These are phyloP conservation scores for Corvus moneduloides DNA, from an alignment of 2,113 vertebrate species.

Conservation along the genomic window DNA sequence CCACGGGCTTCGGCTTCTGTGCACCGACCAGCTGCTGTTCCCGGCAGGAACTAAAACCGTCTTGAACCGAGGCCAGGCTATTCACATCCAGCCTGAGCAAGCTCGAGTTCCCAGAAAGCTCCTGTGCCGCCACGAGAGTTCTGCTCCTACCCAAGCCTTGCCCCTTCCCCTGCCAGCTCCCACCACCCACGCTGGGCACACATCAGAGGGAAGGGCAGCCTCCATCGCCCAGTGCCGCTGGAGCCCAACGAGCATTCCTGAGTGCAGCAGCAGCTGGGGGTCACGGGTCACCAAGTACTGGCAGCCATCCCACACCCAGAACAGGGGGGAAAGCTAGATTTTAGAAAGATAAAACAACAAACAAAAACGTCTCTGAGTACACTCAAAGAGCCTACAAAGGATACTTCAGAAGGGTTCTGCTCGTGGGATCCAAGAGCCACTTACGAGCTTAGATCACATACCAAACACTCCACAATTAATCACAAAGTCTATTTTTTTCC, in stretches of 20 bases:
- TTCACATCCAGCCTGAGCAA: not conserved
- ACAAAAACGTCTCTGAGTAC: not conserved
- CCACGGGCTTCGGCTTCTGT: not conserved
- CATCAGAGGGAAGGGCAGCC: not conserved
- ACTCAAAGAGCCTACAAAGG: not conserved
- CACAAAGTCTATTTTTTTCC: not conserved
- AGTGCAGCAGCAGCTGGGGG: not conserved
- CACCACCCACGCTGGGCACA: not conserved
- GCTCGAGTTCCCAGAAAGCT: not conserved
- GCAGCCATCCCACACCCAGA: not conserved
- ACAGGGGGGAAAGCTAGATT: not conserved
- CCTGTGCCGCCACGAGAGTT: not conserved
- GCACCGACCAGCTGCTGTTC: conserved; percentile 9
- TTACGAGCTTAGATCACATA: not conserved
- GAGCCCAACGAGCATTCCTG: not conserved
- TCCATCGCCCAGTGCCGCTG: not conserved
- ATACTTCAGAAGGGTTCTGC: not conserved
- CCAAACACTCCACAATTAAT: not conserved
- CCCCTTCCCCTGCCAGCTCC: not conserved
- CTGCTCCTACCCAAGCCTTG: not conserved
- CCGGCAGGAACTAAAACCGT: not conserved
- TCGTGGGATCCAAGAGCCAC: not conserved
- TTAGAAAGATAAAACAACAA: not conserved
- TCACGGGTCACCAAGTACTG: not conserved
- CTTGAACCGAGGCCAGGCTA: conserved; percentile 1